These are phyloP conservation scores for Daboia siamensis DNA, from an alignment of 2,113 vertebrate species.

Conservation along the genomic window DNA sequence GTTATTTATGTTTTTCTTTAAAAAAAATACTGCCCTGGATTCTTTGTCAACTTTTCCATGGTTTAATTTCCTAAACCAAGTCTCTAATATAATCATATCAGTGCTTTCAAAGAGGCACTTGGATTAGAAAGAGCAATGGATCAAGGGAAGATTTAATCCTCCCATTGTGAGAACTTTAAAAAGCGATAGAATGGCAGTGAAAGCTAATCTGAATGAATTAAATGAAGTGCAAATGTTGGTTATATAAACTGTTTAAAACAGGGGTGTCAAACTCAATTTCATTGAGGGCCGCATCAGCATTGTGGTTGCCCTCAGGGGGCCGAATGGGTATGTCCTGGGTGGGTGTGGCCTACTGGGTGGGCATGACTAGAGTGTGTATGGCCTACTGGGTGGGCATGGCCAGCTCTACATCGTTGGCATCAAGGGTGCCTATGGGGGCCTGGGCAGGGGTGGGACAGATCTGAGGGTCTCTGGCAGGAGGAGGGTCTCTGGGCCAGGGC, in stretches of 20 bases:
- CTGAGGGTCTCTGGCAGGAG: too few species aligned
- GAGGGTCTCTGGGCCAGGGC: too few species aligned
- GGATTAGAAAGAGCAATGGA: conserved; percentile 20
- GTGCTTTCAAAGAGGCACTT: conserved; percentile 28
- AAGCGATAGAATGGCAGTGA: neutral
- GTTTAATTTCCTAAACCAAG: conserved; percentile 26
- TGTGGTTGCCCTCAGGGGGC: too few species aligned
- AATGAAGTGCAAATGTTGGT: neutral
- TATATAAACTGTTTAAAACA: neutral
- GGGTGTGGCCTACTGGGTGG: too few species aligned
- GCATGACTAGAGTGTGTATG: too few species aligned
- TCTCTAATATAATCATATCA: conserved; percentile 41
- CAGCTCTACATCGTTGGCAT: too few species aligned
- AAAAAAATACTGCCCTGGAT: neutral
- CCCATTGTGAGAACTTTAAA: conserved; percentile 28
- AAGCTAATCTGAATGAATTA: neutral
- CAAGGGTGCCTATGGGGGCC: too few species aligned
- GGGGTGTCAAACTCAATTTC: too few species aligned
- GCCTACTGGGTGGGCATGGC: too few species aligned
- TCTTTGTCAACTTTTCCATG: conserved; percentile 25
- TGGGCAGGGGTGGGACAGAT: too few species aligned
- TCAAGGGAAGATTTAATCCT: conserved; percentile 17
- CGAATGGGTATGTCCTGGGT: too few species aligned
- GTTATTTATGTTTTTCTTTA: neutral
- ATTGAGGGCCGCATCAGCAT: too few species aligned